Conservation (phyloP, 2,113 vertebrate genomes). For the Galeopterus variegatus region DNA sequence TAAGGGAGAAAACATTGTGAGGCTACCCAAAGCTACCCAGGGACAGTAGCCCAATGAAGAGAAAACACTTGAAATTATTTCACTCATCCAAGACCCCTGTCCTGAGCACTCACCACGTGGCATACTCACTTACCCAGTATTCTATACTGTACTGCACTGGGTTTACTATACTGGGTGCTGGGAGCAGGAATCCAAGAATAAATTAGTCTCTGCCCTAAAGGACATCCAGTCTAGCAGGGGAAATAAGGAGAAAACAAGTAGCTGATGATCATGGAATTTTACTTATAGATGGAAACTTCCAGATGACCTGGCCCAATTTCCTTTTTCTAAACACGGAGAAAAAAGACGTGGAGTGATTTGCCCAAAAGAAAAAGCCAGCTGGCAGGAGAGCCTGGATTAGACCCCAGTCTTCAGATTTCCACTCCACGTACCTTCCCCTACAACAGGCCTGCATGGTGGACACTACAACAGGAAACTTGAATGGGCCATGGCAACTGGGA, state of each 20-base stretch:
- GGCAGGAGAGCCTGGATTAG: not conserved
- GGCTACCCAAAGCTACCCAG: not conserved
- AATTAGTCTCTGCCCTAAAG: not conserved
- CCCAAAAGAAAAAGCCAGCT: not conserved
- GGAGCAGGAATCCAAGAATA: not conserved
- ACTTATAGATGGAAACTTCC: not conserved
- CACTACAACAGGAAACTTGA: not conserved
- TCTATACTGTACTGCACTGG: no score
- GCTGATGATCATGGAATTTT: not conserved
- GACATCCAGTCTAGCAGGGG: not conserved
- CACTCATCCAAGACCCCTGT: fast-evolving
- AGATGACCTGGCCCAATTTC: not conserved
- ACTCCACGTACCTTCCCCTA: no score
- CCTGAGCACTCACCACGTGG: no score
- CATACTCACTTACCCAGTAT: no score
- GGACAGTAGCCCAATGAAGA: no score
- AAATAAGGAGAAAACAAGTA: not conserved
- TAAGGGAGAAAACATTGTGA: not conserved
- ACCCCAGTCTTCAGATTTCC: not conserved
- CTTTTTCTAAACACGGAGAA: not conserved
- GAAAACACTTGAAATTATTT: not conserved
- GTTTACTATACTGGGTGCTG: not conserved
- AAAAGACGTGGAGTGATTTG: not conserved
- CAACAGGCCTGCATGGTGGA: not conserved
- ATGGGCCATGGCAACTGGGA: not conserved